Base-by-base conservation (phyloP, 2,797 vertebrate species). In the Trematomus bernacchii region DNA sequence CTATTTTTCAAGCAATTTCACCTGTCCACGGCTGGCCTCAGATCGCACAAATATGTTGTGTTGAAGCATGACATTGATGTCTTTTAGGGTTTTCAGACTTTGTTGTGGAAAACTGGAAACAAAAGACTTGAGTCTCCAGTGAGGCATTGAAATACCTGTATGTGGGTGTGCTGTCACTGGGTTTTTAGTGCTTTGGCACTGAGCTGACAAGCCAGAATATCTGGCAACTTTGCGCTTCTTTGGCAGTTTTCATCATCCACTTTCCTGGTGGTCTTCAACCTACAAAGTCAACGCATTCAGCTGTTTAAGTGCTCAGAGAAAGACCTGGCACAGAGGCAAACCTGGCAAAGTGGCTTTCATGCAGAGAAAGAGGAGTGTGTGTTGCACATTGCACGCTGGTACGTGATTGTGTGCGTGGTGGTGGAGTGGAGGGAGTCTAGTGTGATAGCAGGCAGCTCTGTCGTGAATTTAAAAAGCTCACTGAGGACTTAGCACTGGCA, bases 1-100 rank as follows among this genome's bases (percentile, higher is more conserved):
- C 87, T 80, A 88, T 87, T 87, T 91, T 90, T 91, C 74, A 85
- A 80, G 86, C 85, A 75, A 78, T 87, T 92, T 80, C 87, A 92
- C 86, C 88, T 92, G 90, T 92, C 89, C 48, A 18, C 92, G 77
- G 84, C 81, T 68, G 71, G 72, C 72, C 12, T 85, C 62, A 5
- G 53, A 76, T 84, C 69, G 44, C 80, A 73, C 66, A 82, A 55
- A 54, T 51, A 84, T 77, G 85, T 60, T 58, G 84, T 70, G 71
- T 43, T 72, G 82, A 84, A 81, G 83, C 64, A 15, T 76, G 66
- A 84, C 71, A 64, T 50, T 61, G 80, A 83, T 79, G 79, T 74
- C 68, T 74, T 79, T 69, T 33, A 18, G n/a, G 21, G 66, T 53
- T 84, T 80, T 71, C 23, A 66, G 68, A 83, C 57, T 82, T 85